A percentile compares a stretch with the other conserved stretches of the same genome.
Evolutionary conservation across 2,888 invertebrate species (phyloP).

Genomic region (Pocota personata): DNA sequence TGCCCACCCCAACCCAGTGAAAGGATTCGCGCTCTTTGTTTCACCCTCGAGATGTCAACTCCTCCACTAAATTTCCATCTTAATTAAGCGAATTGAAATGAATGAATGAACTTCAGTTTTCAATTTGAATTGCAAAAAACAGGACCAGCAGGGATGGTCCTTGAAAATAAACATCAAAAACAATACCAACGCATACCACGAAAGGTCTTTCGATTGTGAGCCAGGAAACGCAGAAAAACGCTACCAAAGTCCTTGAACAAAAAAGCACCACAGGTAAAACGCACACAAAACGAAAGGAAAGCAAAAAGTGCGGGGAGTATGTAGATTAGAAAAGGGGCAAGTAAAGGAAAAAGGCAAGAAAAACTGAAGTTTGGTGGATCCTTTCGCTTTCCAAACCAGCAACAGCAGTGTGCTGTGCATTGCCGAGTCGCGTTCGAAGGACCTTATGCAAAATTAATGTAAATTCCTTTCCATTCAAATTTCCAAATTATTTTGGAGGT

Average conservation of each 20-base stretch:
- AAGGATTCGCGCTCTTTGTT: neutral
- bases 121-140: constrained; percentile 44
- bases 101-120: constrained; percentile 49
- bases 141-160: constrained; percentile 4
- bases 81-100: constrained; percentile 71
- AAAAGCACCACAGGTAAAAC: constrained; percentile 42
- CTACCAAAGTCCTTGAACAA: constrained; percentile 48
- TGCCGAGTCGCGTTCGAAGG: neutral
- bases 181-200: constrained; percentile 26
- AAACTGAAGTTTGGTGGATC: neutral
- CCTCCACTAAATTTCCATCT: constrained; percentile 39
- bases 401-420: neutral
- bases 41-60: constrained; percentile 57
- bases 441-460: constrained; percentile 57
- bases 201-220: constrained; percentile 19
- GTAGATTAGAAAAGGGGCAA: constrained; percentile 50
- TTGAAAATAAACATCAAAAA: constrained; percentile 41
- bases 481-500: constrained; percentile 17
- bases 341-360: neutral
- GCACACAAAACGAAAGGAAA: constrained; percentile 16
- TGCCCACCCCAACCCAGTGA: neutral
- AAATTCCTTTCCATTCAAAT: constrained; percentile 32
- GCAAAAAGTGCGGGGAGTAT: constrained; percentile 8
- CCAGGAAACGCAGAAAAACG: constrained; percentile 24
- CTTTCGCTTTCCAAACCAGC: constrained; percentile 55